phyloP scores from a whole-genome alignment of 2,888 invertebrate species.

The Microctonus brassicae region DNA sequence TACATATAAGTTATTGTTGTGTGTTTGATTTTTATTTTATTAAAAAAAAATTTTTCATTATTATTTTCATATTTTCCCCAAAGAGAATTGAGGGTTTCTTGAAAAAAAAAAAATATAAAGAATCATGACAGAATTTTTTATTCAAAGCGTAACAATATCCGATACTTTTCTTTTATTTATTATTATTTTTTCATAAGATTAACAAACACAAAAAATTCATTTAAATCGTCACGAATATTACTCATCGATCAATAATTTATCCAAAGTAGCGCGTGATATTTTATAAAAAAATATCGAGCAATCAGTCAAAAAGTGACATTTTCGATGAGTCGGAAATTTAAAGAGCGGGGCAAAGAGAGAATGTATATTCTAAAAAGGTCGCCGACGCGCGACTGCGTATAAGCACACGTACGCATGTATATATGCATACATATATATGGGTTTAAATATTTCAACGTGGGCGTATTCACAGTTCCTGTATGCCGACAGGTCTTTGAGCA shows the following conservation, averaged over 20 bases:
- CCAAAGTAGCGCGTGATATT: constrained; percentile 10
- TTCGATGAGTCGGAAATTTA: constrained; percentile 42
- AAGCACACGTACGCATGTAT: background rate
- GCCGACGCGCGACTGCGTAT: background rate
- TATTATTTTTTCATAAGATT: background rate
- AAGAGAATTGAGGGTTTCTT: no score
- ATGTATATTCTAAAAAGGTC: background rate
- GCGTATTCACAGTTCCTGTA: constrained; percentile 44
- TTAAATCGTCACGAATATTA: constrained; percentile 58
- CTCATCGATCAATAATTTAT: constrained; percentile 60
- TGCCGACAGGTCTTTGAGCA: constrained; percentile 43
- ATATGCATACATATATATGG: constrained; percentile 47
- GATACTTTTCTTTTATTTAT: no score
- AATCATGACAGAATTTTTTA: constrained; percentile 15
- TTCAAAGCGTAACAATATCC: background rate
- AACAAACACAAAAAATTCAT: constrained; percentile 3
- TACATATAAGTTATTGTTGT: no score
- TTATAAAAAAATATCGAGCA: constrained; percentile 38
- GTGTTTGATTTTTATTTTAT: no score
- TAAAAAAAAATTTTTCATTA: no score
- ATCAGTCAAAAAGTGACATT: constrained; percentile 58
- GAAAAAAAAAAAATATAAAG: background rate
- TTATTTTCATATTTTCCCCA: no score
- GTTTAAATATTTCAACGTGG: constrained; percentile 41
- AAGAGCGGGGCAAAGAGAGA: background rate